Percentiles rank a stretch among this genome's conserved stretches.
These are phyloP conservation scores for Aphodius sticticus DNA, from an alignment of 2,888 invertebrate genomes.

Conservation along the genomic window DNA sequence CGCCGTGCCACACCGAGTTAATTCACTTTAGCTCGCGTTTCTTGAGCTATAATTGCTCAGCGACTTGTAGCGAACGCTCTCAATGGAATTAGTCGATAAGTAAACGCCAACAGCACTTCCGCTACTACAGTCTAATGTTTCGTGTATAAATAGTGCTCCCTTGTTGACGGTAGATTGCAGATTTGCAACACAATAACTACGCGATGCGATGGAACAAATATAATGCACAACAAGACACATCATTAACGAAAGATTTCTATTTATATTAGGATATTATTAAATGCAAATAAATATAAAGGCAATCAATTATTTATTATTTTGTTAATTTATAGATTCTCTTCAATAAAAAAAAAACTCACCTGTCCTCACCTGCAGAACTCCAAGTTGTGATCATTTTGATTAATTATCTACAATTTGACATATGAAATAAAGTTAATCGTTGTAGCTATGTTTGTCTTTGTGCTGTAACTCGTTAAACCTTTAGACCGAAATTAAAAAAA, in stretches of 20 bases:
- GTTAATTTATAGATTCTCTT: too few species aligned
- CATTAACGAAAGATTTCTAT: background rate
- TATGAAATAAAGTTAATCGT: too few species aligned
- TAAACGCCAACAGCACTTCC: background rate
- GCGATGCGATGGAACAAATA: background rate
- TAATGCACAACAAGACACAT: background rate
- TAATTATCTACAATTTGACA: too few species aligned
- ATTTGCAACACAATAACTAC: background rate
- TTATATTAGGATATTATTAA: background rate
- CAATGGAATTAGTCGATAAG: constrained; percentile 4
- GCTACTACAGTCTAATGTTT: background rate
- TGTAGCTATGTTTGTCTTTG: too few species aligned
- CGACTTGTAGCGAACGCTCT: constrained; percentile 4
- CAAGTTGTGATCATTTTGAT: too few species aligned
- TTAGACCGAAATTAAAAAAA: too few species aligned
- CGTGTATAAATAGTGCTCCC: background rate
- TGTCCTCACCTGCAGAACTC: too few species aligned
- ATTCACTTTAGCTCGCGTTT: background rate
- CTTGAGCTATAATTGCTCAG: background rate
- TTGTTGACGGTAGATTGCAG: background rate
- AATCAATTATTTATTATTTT: too few species aligned
- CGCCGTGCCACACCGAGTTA: background rate
- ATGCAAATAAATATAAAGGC: background rate
- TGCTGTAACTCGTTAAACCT: too few species aligned
- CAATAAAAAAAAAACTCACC: too few species aligned